phyloP scores from a whole-genome alignment of 1,140 invertebrate genomes.

The Goniozus legneri region DNA sequence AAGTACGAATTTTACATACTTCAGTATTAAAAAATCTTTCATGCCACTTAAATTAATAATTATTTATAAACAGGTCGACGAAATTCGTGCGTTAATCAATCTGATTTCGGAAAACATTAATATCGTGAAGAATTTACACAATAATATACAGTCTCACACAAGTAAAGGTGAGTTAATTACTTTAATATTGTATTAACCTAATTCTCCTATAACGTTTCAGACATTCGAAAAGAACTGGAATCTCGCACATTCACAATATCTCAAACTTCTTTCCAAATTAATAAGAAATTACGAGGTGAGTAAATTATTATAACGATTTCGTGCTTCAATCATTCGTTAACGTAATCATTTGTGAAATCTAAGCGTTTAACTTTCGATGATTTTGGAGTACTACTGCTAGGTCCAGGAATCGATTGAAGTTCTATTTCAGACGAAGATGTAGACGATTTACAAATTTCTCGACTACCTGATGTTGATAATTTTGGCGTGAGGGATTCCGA shows the following conservation, averaged over 20 bases:
- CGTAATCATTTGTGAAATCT: too few relatives aligned
- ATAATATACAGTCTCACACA: conserved; percentile 57
- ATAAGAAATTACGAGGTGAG: conserved; percentile 44
- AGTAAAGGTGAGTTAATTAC: conserved; percentile 50
- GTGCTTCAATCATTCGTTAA: too few relatives aligned
- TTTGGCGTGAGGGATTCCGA: background rate
- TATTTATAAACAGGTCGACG: conserved; percentile 46
- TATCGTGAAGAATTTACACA: conserved; percentile 56
- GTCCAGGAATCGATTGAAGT: conserved; percentile 17
- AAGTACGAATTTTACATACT: conserved; percentile 39
- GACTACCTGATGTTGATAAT: too few relatives aligned
- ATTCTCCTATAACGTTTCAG: conserved; percentile 42
- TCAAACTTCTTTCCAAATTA: conserved; percentile 39
- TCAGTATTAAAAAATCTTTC: conserved; percentile 17
- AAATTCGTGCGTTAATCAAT: conserved; percentile 53
- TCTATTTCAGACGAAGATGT: too few relatives aligned
- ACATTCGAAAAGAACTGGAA: conserved; percentile 58
- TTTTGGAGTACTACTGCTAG: conserved; percentile 23
- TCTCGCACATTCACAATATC: conserved; percentile 42
- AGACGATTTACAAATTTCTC: too few relatives aligned
- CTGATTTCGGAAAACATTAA: conserved; percentile 53
- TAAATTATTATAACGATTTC: conserved; percentile 9
- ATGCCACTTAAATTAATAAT: background rate
- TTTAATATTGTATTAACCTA: background rate
- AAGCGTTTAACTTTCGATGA: background rate